A percentile compares a stretch with the other conserved stretches of the same genome.
Conservation (phyloP, 2,888 invertebrate genomes). For the Ornithoptera priamus region DNA sequence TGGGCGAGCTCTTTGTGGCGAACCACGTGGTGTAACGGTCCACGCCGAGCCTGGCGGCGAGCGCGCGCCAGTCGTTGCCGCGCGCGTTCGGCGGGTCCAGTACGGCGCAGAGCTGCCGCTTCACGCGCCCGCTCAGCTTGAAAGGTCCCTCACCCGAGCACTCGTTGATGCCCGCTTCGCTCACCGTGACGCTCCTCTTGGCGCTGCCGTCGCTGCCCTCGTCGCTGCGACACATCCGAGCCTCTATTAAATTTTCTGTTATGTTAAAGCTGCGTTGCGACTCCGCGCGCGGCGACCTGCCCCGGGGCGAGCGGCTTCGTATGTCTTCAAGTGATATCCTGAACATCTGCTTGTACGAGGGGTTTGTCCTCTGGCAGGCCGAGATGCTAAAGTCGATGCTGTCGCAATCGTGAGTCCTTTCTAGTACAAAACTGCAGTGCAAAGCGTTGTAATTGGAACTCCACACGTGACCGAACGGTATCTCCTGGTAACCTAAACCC, state of each 20-base stretch:
- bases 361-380: slow-evolving; percentile 73
- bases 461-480: slow-evolving; percentile 95
- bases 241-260: slow-evolving; percentile 71
- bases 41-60: slow-evolving; percentile 95
- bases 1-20: slow-evolving; percentile 97
- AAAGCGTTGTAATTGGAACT: slow-evolving; percentile 91
- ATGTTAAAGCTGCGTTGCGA: slow-evolving; percentile 74
- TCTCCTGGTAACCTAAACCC: slow-evolving; percentile 92
- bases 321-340: slow-evolving; percentile 72
- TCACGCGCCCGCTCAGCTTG: slow-evolving; percentile 79
- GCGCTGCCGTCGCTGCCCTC: slow-evolving; percentile 69
- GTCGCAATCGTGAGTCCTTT: slow-evolving; percentile 82
- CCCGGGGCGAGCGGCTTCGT: slow-evolving; percentile 69
- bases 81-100: slow-evolving; percentile 95
- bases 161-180: slow-evolving; percentile 81
- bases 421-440: slow-evolving; percentile 94
- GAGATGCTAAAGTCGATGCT: slow-evolving; percentile 72
- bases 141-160: slow-evolving; percentile 82
- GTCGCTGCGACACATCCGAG: slow-evolving; percentile 72
- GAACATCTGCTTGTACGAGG: slow-evolving; percentile 75
- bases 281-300: slow-evolving; percentile 71
- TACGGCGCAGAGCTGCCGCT: slow-evolving; percentile 80
- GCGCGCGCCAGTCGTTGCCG: slow-evolving; percentile 97
- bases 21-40: slow-evolving; percentile 98
- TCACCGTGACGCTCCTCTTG: slow-evolving; percentile 79